Percentiles rank a stretch among this genome's conserved stretches.
Conservation (phyloP, 2,888 invertebrate genomes). For the Caenorhabditis sp. region DNA sequence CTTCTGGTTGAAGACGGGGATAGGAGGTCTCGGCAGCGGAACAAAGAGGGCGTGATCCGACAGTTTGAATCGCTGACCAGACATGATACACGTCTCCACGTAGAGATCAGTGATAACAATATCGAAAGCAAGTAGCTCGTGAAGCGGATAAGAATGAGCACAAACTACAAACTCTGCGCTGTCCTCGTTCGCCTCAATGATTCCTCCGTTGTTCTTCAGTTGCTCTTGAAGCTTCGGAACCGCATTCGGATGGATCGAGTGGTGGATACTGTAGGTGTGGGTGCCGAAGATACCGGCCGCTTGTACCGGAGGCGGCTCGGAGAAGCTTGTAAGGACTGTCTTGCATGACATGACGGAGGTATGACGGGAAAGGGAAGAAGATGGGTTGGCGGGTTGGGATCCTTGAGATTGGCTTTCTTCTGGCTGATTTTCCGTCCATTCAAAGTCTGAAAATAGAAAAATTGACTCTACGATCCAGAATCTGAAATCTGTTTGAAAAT, state of each 20-base stretch:
- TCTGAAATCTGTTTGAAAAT: too few relatives aligned
- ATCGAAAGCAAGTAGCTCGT: conserved; percentile 27
- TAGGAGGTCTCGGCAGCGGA: conserved; percentile 45
- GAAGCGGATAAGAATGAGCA: conserved; percentile 21
- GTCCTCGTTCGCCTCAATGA: conserved; percentile 1
- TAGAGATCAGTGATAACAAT: conserved; percentile 40
- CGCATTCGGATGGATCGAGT: not conserved
- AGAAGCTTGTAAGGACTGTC: not conserved
- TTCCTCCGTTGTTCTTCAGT: conserved; percentile 22
- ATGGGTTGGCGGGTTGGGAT: not conserved
- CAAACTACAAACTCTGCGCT: conserved; percentile 39
- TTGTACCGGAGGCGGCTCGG: conserved; percentile 4
- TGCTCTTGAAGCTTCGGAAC: not conserved
- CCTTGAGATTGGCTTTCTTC: conserved; percentile 3
- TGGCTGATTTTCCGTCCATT: conserved; percentile 15
- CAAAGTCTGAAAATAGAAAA: too few relatives aligned
- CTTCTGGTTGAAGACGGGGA: conserved; percentile 14
- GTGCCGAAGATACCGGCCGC: conserved; percentile 2
- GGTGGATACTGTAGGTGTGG: conserved; percentile 18
- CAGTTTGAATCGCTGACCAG: not conserved
- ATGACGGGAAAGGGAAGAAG: not conserved
- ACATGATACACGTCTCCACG: conserved; percentile 27
- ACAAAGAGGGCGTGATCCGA: conserved; percentile 35
- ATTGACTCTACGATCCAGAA: too few relatives aligned
- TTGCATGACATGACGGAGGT: not conserved